phyloP scores from a whole-genome alignment of 1,140 invertebrate species.

The Drosophila orena region DNA sequence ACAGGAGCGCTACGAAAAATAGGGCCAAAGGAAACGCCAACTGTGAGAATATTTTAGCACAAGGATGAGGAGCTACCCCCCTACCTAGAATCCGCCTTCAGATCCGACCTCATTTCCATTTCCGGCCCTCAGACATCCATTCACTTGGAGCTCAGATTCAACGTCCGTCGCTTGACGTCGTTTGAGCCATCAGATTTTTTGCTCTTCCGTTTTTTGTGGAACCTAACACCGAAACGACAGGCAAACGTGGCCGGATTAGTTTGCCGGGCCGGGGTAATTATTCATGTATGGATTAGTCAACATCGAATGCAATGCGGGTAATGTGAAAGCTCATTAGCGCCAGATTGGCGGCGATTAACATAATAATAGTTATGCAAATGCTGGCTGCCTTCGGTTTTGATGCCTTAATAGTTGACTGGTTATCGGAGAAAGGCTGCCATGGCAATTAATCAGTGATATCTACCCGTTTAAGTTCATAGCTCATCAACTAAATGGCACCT shows the following conservation, averaged over 20 bases:
- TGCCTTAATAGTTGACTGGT: neutral
- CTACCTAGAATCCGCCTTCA: constrained; percentile 2
- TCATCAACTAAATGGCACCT: too few species aligned
- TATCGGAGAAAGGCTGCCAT: neutral
- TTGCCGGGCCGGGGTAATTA: constrained; percentile 28
- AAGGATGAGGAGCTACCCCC: constrained; percentile 4
- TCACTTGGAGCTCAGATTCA: constrained; percentile 29
- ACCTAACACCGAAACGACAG: constrained; percentile 29
- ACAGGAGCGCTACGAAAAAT: constrained; percentile 17
- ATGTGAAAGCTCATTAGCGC: constrained; percentile 49
- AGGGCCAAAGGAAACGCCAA: constrained; percentile 23
- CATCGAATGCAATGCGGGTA: constrained; percentile 44
- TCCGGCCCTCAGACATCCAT: constrained; percentile 8
- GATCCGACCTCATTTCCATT: constrained; percentile 41
- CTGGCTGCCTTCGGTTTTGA: constrained; percentile 2
- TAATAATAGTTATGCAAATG: constrained; percentile 43
- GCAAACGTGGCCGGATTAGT: constrained; percentile 38
- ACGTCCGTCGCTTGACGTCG: constrained; percentile 21
- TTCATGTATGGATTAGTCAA: constrained; percentile 49
- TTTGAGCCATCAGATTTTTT: constrained; percentile 25
- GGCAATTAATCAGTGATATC: neutral
- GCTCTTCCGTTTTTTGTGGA: constrained; percentile 11
- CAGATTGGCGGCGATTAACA: constrained; percentile 42
- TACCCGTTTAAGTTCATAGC: too few species aligned
- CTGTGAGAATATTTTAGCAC: constrained; percentile 46